Conservation (phyloP, 2,888 invertebrate species). For the Cyclophora albipunctata region DNA sequence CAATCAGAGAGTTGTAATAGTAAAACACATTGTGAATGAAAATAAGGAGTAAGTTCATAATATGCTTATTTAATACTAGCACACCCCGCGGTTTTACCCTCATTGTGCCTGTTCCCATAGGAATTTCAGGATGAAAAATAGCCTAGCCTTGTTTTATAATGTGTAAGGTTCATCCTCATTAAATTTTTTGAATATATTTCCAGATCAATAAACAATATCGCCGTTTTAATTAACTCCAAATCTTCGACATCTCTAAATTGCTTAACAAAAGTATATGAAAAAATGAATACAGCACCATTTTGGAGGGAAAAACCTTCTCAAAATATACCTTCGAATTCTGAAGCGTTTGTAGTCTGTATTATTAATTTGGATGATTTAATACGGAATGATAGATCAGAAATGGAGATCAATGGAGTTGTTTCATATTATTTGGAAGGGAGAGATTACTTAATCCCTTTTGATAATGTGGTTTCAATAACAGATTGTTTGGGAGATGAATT, state of each 20-base stretch:
- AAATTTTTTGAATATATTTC: slow-evolving; percentile 17
- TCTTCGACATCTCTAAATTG: slow-evolving; percentile 34
- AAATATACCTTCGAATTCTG: slow-evolving; percentile 19
- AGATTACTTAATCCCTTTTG: slow-evolving; percentile 40
- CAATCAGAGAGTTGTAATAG: slow-evolving; percentile 47
- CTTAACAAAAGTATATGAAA: slow-evolving; percentile 44
- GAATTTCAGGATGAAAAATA: neutral
- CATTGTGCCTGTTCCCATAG: neutral
- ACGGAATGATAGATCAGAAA: slow-evolving; percentile 25
- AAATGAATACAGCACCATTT: slow-evolving; percentile 26
- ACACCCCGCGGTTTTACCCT: neutral
- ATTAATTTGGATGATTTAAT: slow-evolving; percentile 43
- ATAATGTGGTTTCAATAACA: slow-evolving; percentile 39
- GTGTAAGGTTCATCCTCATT: too few relatives aligned
- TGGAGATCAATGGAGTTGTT: slow-evolving; percentile 43
- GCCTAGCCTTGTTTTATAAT: too few relatives aligned
- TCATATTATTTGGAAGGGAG: slow-evolving; percentile 33
- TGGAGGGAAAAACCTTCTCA: slow-evolving; percentile 34
- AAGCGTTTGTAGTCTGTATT: slow-evolving; percentile 31
- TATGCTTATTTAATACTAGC: too few relatives aligned
- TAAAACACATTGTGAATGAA: slow-evolving; percentile 33
- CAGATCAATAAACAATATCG: slow-evolving; percentile 44
- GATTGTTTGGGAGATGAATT: slow-evolving; percentile 33
- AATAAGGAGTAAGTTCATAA: slow-evolving; percentile 41
- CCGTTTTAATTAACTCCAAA: slow-evolving; percentile 22